Conservation (phyloP, 2,888 invertebrate genomes). For the Zhengitettix transpicula region DNA sequence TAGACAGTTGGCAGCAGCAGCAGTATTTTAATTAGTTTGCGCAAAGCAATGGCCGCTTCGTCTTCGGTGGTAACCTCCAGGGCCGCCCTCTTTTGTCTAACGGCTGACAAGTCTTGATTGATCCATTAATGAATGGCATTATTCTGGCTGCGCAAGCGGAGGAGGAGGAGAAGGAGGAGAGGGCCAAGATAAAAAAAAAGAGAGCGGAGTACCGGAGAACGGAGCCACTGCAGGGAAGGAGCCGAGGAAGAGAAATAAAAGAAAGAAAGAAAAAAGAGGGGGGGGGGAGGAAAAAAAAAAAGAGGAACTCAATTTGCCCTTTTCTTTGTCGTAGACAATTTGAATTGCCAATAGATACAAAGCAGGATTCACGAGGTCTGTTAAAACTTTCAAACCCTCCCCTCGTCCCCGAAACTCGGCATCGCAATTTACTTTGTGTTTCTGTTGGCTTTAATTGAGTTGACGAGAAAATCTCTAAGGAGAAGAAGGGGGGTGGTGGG, state of each 20-base stretch:
- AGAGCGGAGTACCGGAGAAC: too few species aligned
- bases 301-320: not conserved
- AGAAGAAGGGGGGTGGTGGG: too few species aligned
- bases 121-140: slow-evolving; percentile 1
- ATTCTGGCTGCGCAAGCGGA: not conserved
- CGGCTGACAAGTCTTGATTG: slow-evolving; percentile 1
- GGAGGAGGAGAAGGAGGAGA: not conserved
- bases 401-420: not conserved
- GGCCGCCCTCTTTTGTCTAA: too few species aligned
- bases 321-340: not conserved
- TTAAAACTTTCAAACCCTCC: not conserved
- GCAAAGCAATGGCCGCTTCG: too few species aligned
- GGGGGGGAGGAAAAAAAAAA: not conserved
- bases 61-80: too few species aligned
- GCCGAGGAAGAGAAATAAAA: too few species aligned
- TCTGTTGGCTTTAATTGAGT: not conserved
- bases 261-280: not conserved
- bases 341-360: slow-evolving; percentile 3
- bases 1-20: too few species aligned
- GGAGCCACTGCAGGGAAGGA: too few species aligned
- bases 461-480: not conserved
- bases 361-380: slow-evolving; percentile 1
- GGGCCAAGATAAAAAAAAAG: not conserved
- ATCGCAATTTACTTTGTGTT: not conserved
- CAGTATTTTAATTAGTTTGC: too few species aligned